A percentile compares a stretch with the other conserved stretches of the same genome.
Conservation (phyloP, 2,888 invertebrate species). For the Protonemura montana region DNA sequence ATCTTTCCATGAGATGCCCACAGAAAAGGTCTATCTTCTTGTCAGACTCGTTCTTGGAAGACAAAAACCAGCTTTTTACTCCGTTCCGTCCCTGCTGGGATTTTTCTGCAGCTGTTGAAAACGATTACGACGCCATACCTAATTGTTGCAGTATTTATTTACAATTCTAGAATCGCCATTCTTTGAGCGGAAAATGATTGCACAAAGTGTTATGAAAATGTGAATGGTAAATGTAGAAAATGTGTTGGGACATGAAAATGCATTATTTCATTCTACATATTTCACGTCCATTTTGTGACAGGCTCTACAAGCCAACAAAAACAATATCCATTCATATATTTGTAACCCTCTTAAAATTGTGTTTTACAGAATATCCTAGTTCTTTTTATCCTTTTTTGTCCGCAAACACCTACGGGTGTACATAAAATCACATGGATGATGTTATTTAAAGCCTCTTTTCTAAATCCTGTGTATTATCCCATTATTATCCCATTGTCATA, state of each 20-base stretch:
- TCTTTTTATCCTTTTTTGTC: not conserved
- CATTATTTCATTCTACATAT: no score
- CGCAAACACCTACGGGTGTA: not conserved
- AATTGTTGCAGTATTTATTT: not conserved
- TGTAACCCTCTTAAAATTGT: not conserved
- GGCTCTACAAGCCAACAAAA: not conserved
- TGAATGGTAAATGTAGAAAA: no score
- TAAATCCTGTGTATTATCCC: slow-evolving; percentile 13
- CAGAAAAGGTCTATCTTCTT: slow-evolving; percentile 14
- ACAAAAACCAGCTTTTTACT: not conserved
- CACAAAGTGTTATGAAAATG: not conserved
- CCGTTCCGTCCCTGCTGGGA: not conserved
- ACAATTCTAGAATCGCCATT: not conserved
- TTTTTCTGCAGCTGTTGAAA: not conserved
- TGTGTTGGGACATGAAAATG: no score
- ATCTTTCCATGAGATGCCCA: slow-evolving; percentile 26
- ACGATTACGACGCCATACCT: not conserved
- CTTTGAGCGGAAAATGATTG: not conserved
- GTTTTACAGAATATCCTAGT: not conserved
- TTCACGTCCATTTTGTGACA: no score
- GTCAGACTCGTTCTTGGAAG: not conserved
- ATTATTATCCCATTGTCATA: slow-evolving; percentile 16
- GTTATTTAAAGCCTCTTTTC: slow-evolving; percentile 21
- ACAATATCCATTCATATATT: not conserved
- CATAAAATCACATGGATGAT: slow-evolving; percentile 21